Base-by-base conservation (phyloP, 2,797 vertebrate species). In the Poecile montanus region DNA sequence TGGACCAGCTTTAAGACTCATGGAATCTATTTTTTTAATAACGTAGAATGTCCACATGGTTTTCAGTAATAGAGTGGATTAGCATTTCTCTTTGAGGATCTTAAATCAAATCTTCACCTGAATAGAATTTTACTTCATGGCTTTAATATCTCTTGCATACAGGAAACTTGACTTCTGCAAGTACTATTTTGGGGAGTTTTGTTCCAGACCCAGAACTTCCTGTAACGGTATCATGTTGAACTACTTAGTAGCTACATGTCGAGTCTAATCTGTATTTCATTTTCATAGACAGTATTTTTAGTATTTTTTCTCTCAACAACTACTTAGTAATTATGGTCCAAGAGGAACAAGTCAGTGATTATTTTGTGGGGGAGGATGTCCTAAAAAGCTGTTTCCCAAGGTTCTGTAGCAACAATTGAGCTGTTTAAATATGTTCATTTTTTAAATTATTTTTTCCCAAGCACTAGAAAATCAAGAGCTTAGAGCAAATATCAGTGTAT, bases 131-230 rank as follows among this genome's bases (percentile, higher is more conserved):
- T 26, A 53, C 14, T 66, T 70, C 2, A 1, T 11, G 2, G 53
- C 68, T 77, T 77, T 14, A 61, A 32, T 32, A 36, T 61, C 2
- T 65, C 0, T 70, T 70, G 13, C 0, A 0, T 67, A 13, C 14
- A n/a, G 34, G 50, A 68, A 76, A 76, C 30, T n/a, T 61, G 10
- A 61, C 30, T 86, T 57, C 21, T 88, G 2, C 9, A 70, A 45
- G 14, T 42, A 48, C 4, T 66, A 2, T 77, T 78, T 45, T 53
- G 10, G 23, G 12, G 25, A 56, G 9, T 50, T 88, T 57, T 73
- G 7, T 70, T 83, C 11, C 60, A 58, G 51, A 75, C 63, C 7
- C 25, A 53, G 42, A 85, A 36, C 17, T 86, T 84, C 14, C 40
- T 76, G 2, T 80, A 53, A 5, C 5, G 10, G 5, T 34, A 18